These are phyloP conservation scores for Listronotus oregonensis DNA, from an alignment of 1,140 invertebrate species.

Conservation along the genomic window DNA sequence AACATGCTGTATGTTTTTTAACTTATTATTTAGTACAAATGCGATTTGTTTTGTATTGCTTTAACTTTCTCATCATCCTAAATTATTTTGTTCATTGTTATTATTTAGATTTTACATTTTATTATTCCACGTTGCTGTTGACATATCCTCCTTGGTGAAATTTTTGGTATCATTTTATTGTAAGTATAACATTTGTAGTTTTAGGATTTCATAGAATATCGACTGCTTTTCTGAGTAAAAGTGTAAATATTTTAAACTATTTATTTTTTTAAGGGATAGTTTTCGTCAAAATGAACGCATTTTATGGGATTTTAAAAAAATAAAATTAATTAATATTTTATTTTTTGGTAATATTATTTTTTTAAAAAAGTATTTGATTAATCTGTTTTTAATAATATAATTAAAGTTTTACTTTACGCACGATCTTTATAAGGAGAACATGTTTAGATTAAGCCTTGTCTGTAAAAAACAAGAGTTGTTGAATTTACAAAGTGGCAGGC, in stretches of 20 bases:
- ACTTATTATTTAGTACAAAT: slow-evolving; percentile 39
- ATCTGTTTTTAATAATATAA: too few relatives aligned
- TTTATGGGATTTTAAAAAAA: too few relatives aligned
- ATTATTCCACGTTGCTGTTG: slow-evolving; percentile 21
- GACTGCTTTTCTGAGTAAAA: slow-evolving; percentile 14
- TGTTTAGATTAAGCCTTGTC: too few relatives aligned
- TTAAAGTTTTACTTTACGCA: too few relatives aligned
- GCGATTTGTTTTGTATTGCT: slow-evolving; percentile 38
- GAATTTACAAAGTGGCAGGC: too few relatives aligned
- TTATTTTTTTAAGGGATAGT: slow-evolving; percentile 2
- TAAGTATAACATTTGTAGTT: slow-evolving; percentile 22
- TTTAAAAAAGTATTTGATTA: too few relatives aligned
- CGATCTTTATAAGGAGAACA: too few relatives aligned
- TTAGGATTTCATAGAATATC: slow-evolving; percentile 3
- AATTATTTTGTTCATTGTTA: slow-evolving; percentile 28
- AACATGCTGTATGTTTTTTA: slow-evolving; percentile 29
- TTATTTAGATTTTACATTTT: slow-evolving; percentile 10
- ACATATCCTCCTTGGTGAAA: slow-evolving; percentile 25
- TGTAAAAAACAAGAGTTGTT: too few relatives aligned
- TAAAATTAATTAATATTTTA: too few relatives aligned
- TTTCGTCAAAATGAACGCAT: too few relatives aligned
- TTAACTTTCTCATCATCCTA: slow-evolving; percentile 32
- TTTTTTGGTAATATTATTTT: too few relatives aligned
- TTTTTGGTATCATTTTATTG: slow-evolving; percentile 15
- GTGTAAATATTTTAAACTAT: slow-evolving; percentile 18